A percentile compares a stretch with the other conserved stretches of the same genome.
These are phyloP conservation scores for Camelus bactrianus DNA, from an alignment of 2,113 vertebrate species.

Conservation along the genomic window DNA sequence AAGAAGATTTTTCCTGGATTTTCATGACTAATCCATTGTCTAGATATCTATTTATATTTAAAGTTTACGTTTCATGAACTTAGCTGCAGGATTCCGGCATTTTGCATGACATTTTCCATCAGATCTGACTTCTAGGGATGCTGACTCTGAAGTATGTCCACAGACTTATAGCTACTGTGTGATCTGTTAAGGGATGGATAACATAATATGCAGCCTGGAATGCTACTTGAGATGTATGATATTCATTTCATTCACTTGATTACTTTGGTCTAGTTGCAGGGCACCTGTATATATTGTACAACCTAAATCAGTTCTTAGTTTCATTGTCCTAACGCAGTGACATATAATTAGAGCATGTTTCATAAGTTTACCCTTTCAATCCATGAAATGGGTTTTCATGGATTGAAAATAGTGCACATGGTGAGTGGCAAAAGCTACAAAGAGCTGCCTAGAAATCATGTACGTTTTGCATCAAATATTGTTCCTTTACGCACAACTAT, in stretches of 20 bases:
- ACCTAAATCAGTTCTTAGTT: constrained; percentile 90
- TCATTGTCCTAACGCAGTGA: constrained; percentile 90
- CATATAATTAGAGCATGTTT: constrained; percentile 90
- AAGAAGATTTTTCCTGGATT: neutral
- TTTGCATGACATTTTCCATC: constrained; percentile 76
- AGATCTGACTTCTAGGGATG: constrained; percentile 63
- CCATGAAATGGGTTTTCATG: too few species aligned
- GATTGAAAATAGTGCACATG: neutral
- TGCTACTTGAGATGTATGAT: constrained; percentile 88
- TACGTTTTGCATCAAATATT: neutral
- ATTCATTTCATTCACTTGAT: constrained; percentile 87
- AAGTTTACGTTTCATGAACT: constrained; percentile 78
- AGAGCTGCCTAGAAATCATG: neutral
- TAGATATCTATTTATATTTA: constrained; percentile 89
- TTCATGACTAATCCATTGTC: constrained; percentile 70
- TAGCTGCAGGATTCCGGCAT: constrained; percentile 76
- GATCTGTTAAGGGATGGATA: constrained; percentile 79
- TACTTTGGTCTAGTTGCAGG: constrained; percentile 93
- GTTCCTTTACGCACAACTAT: neutral
- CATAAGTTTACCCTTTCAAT: constrained; percentile 85
- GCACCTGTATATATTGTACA: constrained; percentile 94
- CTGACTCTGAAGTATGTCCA: constrained; percentile 46
- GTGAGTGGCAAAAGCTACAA: neutral
- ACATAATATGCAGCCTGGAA: constrained; percentile 78
- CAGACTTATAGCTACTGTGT: constrained; percentile 78